phyloP scores from a whole-genome alignment of 2,888 invertebrate genomes.

The Drosophila sordidapex region DNA sequence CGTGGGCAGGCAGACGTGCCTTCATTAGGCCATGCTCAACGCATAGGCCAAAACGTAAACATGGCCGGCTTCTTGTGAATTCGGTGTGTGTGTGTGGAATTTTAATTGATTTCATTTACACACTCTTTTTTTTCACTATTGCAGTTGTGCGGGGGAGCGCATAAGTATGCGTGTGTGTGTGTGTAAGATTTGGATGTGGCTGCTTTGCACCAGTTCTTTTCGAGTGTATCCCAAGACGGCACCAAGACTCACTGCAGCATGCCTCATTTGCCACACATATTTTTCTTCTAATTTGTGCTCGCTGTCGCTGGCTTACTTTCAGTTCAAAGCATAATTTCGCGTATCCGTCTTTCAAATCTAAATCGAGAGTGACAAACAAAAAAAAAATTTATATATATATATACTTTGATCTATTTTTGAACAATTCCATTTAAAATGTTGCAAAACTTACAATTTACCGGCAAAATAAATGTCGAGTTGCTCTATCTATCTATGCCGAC shows the following conservation, averaged over 20 bases:
- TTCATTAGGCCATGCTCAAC: slow-evolving; percentile 69
- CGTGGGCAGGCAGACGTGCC: slow-evolving; percentile 57
- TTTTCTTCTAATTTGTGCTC: slow-evolving; percentile 31
- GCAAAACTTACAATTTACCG: slow-evolving; percentile 8
- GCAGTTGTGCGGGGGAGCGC: slow-evolving; percentile 6
- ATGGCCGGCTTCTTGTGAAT: slow-evolving; percentile 36
- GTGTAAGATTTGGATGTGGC: slow-evolving; percentile 35
- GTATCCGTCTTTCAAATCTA: slow-evolving; percentile 15
- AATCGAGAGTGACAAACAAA: slow-evolving; percentile 4
- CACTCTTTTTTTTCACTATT: slow-evolving; percentile 62
- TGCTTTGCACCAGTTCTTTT: slow-evolving; percentile 54
- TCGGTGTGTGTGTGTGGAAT: slow-evolving; percentile 62
- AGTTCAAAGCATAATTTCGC: slow-evolving; percentile 33
- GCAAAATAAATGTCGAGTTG: neutral
- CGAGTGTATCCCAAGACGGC: slow-evolving; percentile 24
- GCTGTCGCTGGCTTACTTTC: slow-evolving; percentile 34
- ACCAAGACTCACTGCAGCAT: slow-evolving; percentile 40
- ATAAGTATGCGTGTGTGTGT: slow-evolving; percentile 1
- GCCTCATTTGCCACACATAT: slow-evolving; percentile 38
- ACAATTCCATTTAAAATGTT: slow-evolving; percentile 11
- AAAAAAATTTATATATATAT: neutral
- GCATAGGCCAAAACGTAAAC: slow-evolving; percentile 67
- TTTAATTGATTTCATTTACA: slow-evolving; percentile 76
- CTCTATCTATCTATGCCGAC: neutral
- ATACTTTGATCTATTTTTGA: slow-evolving; percentile 67